A percentile compares a stretch with the other conserved stretches of the same genome.
Conservation (phyloP, 1,140 invertebrate species). For the Druon quercuslanigerum region DNA sequence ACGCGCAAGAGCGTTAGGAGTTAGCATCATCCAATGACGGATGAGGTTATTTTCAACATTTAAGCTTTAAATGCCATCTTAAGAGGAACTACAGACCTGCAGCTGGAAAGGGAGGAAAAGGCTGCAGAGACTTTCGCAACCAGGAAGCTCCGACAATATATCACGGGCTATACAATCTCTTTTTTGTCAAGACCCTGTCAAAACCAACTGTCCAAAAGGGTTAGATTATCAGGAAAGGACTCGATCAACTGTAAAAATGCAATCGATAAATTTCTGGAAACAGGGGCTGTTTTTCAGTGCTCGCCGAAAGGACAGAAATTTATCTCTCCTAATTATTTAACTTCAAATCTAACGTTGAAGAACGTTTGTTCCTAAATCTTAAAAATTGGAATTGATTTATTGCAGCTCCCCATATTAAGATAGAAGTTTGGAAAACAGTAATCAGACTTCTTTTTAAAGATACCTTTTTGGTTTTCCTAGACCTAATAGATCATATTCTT, state of each 20-base stretch:
- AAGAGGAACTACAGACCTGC: too few relatives aligned
- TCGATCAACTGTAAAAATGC: background rate
- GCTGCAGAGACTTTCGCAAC: too few relatives aligned
- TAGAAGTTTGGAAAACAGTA: constrained; percentile 49
- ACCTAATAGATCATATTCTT: too few relatives aligned
- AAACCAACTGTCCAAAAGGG: background rate
- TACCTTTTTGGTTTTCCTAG: too few relatives aligned
- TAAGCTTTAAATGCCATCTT: too few relatives aligned
- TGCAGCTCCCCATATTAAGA: constrained; percentile 53
- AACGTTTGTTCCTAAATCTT: constrained; percentile 42
- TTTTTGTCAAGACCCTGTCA: background rate
- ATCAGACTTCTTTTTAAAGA: background rate
- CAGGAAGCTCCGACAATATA: too few relatives aligned
- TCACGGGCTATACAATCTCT: background rate
- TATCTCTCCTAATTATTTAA: constrained; percentile 44
- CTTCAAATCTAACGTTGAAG: constrained; percentile 49
- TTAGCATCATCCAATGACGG: too few relatives aligned
- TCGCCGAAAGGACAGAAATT: constrained; percentile 7
- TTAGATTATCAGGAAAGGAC: background rate
- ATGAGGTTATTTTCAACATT: too few relatives aligned
- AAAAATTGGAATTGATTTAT: constrained; percentile 56
- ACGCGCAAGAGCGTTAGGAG: too few relatives aligned
- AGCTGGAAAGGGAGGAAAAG: too few relatives aligned
- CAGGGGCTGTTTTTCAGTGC: background rate
- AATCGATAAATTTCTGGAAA: too few relatives aligned